Evolutionary conservation across 2,113 vertebrate genomes (phyloP).

Genomic region (Lathamus discolor): DNA sequence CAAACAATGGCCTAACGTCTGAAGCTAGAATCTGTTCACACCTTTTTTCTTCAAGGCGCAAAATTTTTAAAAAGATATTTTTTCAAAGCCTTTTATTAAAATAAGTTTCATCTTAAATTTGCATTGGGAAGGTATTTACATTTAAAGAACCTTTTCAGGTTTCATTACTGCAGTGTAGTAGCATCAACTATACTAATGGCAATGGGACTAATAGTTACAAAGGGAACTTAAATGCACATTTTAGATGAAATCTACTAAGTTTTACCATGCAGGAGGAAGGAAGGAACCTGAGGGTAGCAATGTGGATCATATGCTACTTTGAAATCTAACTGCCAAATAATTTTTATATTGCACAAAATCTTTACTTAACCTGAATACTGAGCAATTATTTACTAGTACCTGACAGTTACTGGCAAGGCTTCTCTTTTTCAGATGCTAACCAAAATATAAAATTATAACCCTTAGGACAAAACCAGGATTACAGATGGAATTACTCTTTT

Average conservation of each 20-base stretch:
- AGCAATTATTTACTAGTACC: neutral
- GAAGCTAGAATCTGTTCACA: neutral
- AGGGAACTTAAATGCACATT: neutral
- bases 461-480: conserved; percentile 13
- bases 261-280: neutral
- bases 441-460: conserved; percentile 33
- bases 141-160: neutral
- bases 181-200: neutral
- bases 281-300: neutral
- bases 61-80: neutral
- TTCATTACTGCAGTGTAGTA: neutral
- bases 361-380: neutral
- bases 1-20: neutral
- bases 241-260: neutral
- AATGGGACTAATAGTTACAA: neutral
- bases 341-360: neutral
- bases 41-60: neutral
- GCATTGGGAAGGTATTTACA: neutral
- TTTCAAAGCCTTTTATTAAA: neutral
- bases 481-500: conserved; percentile 21
- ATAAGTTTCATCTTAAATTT: neutral
- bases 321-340: neutral
- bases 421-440: neutral
- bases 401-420: neutral
- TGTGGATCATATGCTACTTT: neutral